Evolutionary conservation across 1,140 invertebrate species (phyloP), one percentile per base, ranked within the genome.

Genomic region (Protaetia brevitarsis): DNA sequence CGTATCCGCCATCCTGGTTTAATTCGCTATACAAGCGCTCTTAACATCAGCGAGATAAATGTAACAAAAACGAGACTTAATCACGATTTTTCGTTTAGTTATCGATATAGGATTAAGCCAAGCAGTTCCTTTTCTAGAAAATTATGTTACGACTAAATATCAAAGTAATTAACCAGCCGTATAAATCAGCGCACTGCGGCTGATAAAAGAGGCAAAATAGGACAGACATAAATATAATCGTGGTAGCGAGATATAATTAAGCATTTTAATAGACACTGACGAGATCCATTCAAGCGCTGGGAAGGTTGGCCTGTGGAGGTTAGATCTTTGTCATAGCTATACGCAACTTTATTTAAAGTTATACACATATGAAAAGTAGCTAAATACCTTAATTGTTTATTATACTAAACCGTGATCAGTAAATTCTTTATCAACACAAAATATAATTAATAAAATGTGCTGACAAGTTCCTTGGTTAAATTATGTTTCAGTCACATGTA

Each of bases 251-350:
- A 68, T 68, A 60, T 65, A 68, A 68, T 68, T 68, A 68, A 63
- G 63, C 58, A 59, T 59, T 62, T 65, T 68, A 68, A 65, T 68
- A 68, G 67, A 65, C 67, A 68, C 63, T 41, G 41, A 62, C 63
- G 51, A 61, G 64, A 63, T 34, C 63, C 45, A 68, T 68, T 68
- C 63, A 68, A 68, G 63, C 67, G 67, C 63, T 68, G 67, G 67
- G 67, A 68, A 68, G 67, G 67, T 68, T 31, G 65, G 56, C 61
- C 45, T 37, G 34, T 37, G 61, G 63, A 68, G 67, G 67, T 65
- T 68, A 68, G 67, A 68, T 68, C 67, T 65, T n/a, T 65, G 67
- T 68, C 67, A 27, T 59, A 37, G 34, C n/a, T 16, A 37, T 36
- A 36, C 34, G 16, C 34, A 37, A 60, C 16, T 37, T 13, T 37